A percentile compares a stretch with the other conserved stretches of the same genome.
These are phyloP conservation scores for Mastigias papua DNA, from an alignment of 30 jellyfish, hydroid and myxozoan genomes.

Conservation along the genomic window DNA sequence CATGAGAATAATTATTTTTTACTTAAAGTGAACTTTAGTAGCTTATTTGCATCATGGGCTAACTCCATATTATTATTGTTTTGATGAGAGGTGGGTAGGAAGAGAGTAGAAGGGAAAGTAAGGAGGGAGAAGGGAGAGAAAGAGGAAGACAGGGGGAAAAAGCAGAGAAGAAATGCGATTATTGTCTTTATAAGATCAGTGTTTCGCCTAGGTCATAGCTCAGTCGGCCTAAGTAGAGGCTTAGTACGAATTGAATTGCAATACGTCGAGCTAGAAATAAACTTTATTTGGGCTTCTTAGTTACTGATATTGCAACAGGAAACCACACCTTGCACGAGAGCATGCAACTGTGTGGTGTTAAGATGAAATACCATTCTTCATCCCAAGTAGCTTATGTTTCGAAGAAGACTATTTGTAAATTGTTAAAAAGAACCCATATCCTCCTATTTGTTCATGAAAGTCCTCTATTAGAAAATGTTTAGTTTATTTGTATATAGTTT, in stretches of 20 bases:
- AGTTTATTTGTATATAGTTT: too few species aligned
- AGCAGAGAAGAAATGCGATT: constrained; percentile 31
- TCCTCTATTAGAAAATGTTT: too few species aligned
- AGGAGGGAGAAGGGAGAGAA: too few species aligned
- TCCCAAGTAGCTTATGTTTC: not conserved
- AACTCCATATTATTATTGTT: constrained; percentile 16
- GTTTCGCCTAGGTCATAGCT: constrained; percentile 58
- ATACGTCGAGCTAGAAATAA: not conserved
- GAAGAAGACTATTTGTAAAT: not conserved
- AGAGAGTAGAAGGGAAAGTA: too few species aligned
- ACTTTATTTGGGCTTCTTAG: not conserved
- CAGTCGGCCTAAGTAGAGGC: constrained; percentile 62
- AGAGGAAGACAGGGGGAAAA: too few species aligned
- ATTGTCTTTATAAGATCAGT: constrained; percentile 17
- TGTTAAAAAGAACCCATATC: too few species aligned
- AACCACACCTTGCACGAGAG: constrained; percentile 70
- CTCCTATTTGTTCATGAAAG: too few species aligned
- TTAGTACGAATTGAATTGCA: constrained; percentile 15
- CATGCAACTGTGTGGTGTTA: not conserved
- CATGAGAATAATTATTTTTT: constrained; percentile 20
- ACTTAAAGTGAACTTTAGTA: too few species aligned
- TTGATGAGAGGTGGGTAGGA: too few species aligned
- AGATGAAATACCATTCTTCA: not conserved
- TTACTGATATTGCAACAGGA: constrained; percentile 40
- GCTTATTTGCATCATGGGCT: too few species aligned